Conservation (phyloP, 1,140 invertebrate species). For the Acyrthosiphon pisum region DNA sequence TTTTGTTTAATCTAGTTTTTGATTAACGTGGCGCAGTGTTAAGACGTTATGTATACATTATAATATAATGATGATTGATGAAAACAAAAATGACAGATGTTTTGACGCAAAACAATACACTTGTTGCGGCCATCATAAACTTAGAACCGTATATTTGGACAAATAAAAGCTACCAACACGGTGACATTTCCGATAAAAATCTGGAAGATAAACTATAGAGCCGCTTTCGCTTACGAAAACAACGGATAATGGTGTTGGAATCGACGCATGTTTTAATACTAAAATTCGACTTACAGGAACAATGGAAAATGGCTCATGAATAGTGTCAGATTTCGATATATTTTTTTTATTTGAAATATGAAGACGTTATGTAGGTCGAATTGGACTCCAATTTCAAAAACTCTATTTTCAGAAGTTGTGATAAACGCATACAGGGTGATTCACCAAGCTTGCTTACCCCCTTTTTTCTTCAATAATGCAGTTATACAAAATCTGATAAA, state of each 20-base stretch:
- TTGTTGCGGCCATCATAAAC: neutral
- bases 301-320: neutral
- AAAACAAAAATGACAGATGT: neutral
- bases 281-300: neutral
- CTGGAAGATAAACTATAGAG: neutral
- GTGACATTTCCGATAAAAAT: no score
- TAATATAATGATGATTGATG: neutral
- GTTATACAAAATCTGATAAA: no score
- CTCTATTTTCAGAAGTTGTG: neutral
- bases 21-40: no score
- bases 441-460: no score
- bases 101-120: neutral
- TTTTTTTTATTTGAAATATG: neutral
- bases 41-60: neutral
- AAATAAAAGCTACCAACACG: neutral
- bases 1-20: no score
- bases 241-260: neutral
- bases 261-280: neutral
- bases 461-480: no score
- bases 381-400: neutral
- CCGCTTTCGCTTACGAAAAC: neutral
- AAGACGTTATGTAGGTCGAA: neutral
- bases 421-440: neutral
- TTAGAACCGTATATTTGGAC: neutral
- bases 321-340: neutral